These are phyloP conservation scores for Takifugu flavidus DNA, from an alignment of 2,113 vertebrate genomes.

Conservation along the genomic window DNA sequence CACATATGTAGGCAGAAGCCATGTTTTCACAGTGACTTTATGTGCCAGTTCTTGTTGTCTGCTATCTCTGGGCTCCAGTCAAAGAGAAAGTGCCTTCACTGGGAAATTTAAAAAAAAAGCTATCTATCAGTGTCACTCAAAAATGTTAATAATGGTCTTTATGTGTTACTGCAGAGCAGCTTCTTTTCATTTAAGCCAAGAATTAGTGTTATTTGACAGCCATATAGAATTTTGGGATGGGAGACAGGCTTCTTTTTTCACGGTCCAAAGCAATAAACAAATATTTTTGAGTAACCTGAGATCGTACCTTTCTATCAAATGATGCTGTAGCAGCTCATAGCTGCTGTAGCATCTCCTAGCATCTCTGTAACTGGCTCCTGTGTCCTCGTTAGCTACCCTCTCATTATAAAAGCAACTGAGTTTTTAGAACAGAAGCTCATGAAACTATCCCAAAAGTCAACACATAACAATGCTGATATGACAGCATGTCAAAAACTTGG, in stretches of 20 bases:
- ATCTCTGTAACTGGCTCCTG: too few species aligned
- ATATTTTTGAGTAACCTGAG: too few species aligned
- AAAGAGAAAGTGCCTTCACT: constrained; percentile 6
- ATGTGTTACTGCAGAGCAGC: constrained; percentile 48
- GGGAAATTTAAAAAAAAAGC: constrained; percentile 48
- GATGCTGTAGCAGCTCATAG: too few species aligned
- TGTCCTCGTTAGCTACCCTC: too few species aligned
- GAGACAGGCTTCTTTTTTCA: neutral
- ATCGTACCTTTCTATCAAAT: too few species aligned
- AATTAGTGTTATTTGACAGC: constrained; percentile 42
- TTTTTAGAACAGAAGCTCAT: too few species aligned
- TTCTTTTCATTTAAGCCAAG: constrained; percentile 31
- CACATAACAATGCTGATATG: too few species aligned
- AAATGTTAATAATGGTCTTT: constrained; percentile 53
- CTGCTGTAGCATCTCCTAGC: too few species aligned
- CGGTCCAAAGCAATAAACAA: too few species aligned
- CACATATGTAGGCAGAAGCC: constrained; percentile 1
- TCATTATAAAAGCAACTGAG: too few species aligned
- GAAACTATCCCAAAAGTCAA: too few species aligned
- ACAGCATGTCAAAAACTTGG: too few species aligned
- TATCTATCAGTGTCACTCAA: constrained; percentile 25
- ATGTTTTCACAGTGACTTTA: constrained; percentile 31
- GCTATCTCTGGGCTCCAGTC: neutral
- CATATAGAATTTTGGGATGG: constrained; percentile 40
- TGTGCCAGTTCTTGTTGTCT: constrained; percentile 39